phyloP scores from a whole-genome alignment of 1,140 invertebrate genomes.

The Drosophila paulistorum region DNA sequence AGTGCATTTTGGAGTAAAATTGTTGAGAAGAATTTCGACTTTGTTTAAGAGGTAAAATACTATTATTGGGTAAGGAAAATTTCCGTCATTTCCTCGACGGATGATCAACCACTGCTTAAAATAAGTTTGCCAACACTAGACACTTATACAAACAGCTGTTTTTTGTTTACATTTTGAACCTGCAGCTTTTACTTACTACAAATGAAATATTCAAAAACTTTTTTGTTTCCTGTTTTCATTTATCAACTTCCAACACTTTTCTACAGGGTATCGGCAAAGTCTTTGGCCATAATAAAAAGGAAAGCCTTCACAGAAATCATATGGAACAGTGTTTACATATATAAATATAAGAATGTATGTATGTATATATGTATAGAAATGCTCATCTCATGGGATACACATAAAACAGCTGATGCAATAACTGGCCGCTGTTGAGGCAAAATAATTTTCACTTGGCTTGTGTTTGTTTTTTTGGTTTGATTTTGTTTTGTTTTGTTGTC shows the following conservation, averaged over 20 bases:
- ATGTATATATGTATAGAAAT: background rate
- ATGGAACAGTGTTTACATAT: slow-evolving; percentile 37
- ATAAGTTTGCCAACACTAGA: no score
- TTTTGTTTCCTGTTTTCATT: no score
- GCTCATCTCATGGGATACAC: slow-evolving; percentile 36
- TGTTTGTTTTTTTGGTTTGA: slow-evolving; percentile 35
- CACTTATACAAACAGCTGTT: no score
- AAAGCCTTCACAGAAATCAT: slow-evolving; percentile 36
- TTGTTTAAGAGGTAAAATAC: no score
- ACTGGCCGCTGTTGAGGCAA: slow-evolving; percentile 48
- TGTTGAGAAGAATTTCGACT: no score
- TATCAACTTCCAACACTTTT: background rate
- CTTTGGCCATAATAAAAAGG: background rate
- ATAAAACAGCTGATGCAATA: slow-evolving; percentile 60
- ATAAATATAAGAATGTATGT: slow-evolving; percentile 20
- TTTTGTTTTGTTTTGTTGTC: slow-evolving; percentile 36
- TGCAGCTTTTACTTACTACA: no score
- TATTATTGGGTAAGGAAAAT: no score
- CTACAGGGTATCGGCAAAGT: background rate
- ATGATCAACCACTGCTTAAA: no score
- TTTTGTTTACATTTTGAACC: no score
- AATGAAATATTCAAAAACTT: no score
- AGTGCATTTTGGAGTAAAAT: no score
- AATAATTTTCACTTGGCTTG: slow-evolving; percentile 41
- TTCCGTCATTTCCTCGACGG: no score